Base-by-base conservation (phyloP, 2,797 vertebrate genomes). In the Dryobates pubescens region DNA sequence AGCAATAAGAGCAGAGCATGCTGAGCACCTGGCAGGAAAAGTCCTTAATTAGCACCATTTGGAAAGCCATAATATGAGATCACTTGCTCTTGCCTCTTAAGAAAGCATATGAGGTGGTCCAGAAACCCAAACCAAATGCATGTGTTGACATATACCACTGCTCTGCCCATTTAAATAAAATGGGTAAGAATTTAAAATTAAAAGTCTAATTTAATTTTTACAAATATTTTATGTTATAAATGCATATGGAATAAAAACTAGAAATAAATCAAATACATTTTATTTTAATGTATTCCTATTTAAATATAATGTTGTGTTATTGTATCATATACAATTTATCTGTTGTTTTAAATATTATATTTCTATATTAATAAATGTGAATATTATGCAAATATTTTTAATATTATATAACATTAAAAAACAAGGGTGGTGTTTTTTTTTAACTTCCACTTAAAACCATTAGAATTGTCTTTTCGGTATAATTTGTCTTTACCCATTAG, bases 121-220 rank as follows among this genome's bases (percentile, higher is more conserved):
- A 96, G 91, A 94, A 83, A 70, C 17, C 78, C 85, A 95, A 94
- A 97, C 95, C 82, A 96, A 97, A 93, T 16, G 74, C 94, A 92
- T 91, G 36, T 97, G 94, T 68, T 88, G 36, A 78, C 69, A 79
- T 70, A 70, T 4, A 94, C 45, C 27, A 76, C 88, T 82, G 77
- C 7, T 36, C 59, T 58, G 19, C 54, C 86, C 63, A 81, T 78
- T 96, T 96, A 90, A 90, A 95, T 76, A 34, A 82, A 92, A 90
- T 86, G 27, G 24, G 59, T 77, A 71, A 61, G 58, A 53, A 47
- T 70, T 92, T 65, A 13, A 53, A 53, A 24, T 53, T 53, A 27
- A 53, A 53, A 54, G 14, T 29, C 15, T 54, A 29, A 9, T 29
- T 54, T 54, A 29, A 29, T 26, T 54, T 53, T 53, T 54, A 15